A percentile compares a stretch with the other conserved stretches of the same genome.
These are phyloP conservation scores for Pteria penguin DNA, from an alignment of 2,888 invertebrate species.

Conservation along the genomic window DNA sequence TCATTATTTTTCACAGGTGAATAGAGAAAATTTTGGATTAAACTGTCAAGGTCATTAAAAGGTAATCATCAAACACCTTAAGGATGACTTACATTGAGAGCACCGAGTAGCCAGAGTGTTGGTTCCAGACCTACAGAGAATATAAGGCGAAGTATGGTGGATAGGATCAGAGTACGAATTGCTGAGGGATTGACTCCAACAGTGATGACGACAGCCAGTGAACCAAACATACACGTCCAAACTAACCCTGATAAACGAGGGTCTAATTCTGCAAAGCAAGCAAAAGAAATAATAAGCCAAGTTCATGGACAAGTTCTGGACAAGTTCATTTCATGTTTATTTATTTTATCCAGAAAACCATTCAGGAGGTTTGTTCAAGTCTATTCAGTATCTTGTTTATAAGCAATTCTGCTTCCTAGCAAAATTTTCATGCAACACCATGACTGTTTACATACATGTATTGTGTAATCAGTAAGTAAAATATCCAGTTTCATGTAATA, in stretches of 20 bases:
- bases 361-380: too few species aligned
- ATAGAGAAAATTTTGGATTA: too few species aligned
- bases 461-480: neutral
- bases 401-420: too few species aligned
- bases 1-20: too few species aligned
- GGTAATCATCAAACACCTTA: too few species aligned
- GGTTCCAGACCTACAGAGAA: slow-evolving; percentile 96
- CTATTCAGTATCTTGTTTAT: too few species aligned
- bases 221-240: slow-evolving; percentile 82
- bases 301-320: slow-evolving; percentile 21
- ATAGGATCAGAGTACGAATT: slow-evolving; percentile 81
- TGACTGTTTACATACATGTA: too few species aligned
- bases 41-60: too few species aligned
- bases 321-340: neutral
- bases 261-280: slow-evolving; percentile 82
- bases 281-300: slow-evolving; percentile 49
- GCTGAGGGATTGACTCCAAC: slow-evolving; percentile 72
- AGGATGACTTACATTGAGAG: slow-evolving; percentile 90
- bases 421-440: too few species aligned
- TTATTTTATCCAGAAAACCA: too few species aligned
- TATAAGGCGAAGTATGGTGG: slow-evolving; percentile 91
- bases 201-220: slow-evolving; percentile 76
- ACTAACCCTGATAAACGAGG: slow-evolving; percentile 92
- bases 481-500: neutral
- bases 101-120: slow-evolving; percentile 91